Base-by-base conservation (phyloP, 1,140 invertebrate species). In the Lordiphosa mommai region DNA sequence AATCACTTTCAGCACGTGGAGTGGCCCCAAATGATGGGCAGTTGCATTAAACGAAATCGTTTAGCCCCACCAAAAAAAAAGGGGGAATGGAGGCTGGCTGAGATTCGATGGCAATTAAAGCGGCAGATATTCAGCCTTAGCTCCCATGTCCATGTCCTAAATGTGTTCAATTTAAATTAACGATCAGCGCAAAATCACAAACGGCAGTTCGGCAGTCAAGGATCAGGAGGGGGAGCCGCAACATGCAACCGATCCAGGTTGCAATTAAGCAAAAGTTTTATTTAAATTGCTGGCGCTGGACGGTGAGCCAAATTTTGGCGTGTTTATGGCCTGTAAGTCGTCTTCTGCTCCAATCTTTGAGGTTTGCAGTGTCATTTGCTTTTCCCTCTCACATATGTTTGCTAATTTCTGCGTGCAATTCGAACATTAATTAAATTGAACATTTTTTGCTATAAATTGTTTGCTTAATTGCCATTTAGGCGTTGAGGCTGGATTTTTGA, bases 131-230 rank as follows among this genome's bases (percentile, higher is more conserved):
- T 29, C 23, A 13, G 30, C 37, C 20, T 10, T 12, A 32, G 16
- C 34, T 10, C 20, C 36, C 12, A 57, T 61, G 51, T 71, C 67
- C 76, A 84, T 82, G 77, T 82, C 76, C 76, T 71, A 84, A 82
- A 82, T 82, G 76, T 82, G 76, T 84, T 84, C 76, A 82, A 84
- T 82, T 82, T 82, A 82, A 84, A 82, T 82, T 82, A 82, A 82
- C 76, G 76, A 82, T 84, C 67, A 67, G 55, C 61, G 68, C n/a
- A n/a, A n/a, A n/a, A n/a, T n/a, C n/a, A n/a, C n/a, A n/a, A n/a
- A n/a, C n/a, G 68, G 53, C 60, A 58, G 61, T 61, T 43, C 4
- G 23, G 23, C 5, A 9, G 32, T 40, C n/a, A n/a, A n/a, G n/a
- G n/a, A n/a, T n/a, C n/a, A 29, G 12, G 36, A 20, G 34, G 47